phyloP scores from a whole-genome alignment of 2,888 invertebrate species.

The Apamea sordens region DNA sequence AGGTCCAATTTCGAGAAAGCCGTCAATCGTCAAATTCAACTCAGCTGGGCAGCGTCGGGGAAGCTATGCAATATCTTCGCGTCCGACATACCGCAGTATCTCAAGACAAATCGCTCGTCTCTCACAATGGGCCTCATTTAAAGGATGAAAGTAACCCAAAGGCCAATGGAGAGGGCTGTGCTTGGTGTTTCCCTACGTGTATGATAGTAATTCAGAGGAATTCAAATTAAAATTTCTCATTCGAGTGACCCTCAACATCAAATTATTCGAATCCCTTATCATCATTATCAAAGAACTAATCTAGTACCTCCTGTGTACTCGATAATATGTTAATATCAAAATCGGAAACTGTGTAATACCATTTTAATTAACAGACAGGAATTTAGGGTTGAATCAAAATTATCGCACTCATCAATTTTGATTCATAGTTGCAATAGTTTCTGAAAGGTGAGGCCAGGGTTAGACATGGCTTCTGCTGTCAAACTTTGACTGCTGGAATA shows the following conservation, averaged over 20 bases:
- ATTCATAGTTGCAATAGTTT: constrained; percentile 35
- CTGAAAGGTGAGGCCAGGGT: constrained; percentile 22
- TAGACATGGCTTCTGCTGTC: background rate
- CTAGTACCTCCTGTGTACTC: background rate
- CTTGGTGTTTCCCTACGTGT: background rate
- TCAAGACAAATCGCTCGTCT: background rate
- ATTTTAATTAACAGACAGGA: constrained; percentile 10
- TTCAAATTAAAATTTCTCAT: background rate
- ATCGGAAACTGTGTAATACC: background rate
- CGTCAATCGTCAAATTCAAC: background rate
- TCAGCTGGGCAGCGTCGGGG: background rate
- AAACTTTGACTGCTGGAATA: constrained; percentile 7
- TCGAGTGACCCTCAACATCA: background rate
- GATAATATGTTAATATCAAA: background rate
- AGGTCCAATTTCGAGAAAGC: background rate
- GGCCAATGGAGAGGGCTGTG: background rate
- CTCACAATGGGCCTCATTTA: background rate
- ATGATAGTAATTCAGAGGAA: background rate
- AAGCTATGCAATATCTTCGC: background rate
- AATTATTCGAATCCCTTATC: constrained; percentile 1
- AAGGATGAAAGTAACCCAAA: background rate
- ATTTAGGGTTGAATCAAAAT: constrained; percentile 12
- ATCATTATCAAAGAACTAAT: too few species aligned
- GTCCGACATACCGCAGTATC: background rate
- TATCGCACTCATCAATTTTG: constrained; percentile 31